Conservation (phyloP, 2,888 invertebrate species). For the Eustalomyia histrio region DNA sequence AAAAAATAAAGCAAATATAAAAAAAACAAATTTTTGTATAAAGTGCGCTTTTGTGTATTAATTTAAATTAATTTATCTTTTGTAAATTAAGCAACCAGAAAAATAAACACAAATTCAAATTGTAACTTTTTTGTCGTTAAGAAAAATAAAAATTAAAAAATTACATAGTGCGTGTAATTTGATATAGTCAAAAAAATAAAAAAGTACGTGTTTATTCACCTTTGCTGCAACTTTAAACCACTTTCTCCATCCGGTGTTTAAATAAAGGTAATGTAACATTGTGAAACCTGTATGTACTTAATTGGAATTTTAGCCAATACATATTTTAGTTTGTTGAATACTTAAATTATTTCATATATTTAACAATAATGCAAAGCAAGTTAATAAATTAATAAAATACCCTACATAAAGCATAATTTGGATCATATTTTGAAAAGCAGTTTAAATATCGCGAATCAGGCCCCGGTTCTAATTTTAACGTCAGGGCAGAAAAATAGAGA, state of each 20-base stretch:
- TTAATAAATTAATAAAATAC: too few species aligned
- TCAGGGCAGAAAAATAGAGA: too few species aligned
- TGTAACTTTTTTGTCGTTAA: neutral
- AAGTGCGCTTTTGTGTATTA: conserved; percentile 51
- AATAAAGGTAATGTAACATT: conserved; percentile 18
- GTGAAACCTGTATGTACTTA: neutral
- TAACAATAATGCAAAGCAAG: too few species aligned
- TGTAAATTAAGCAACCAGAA: conserved; percentile 5
- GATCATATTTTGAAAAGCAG: too few species aligned
- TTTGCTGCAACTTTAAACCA: conserved; percentile 4
- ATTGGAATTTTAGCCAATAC: neutral
- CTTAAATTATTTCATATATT: too few species aligned
- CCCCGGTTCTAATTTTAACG: too few species aligned
- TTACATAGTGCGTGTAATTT: conserved; percentile 33
- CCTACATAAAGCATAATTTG: too few species aligned
- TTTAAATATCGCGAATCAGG: too few species aligned
- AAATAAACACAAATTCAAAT: neutral
- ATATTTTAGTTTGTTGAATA: neutral
- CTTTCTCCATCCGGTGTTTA: conserved; percentile 23
- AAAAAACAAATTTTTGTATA: conserved; percentile 12
- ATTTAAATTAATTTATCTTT: conserved; percentile 49
- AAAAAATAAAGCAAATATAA: neutral
- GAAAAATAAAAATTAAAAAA: neutral
- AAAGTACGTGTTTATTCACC: neutral
- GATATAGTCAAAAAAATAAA: neutral